Percentiles rank a stretch among this genome's conserved stretches.
phyloP scores from a whole-genome alignment of 2,797 vertebrate genomes.

The Delichon dasypus region DNA sequence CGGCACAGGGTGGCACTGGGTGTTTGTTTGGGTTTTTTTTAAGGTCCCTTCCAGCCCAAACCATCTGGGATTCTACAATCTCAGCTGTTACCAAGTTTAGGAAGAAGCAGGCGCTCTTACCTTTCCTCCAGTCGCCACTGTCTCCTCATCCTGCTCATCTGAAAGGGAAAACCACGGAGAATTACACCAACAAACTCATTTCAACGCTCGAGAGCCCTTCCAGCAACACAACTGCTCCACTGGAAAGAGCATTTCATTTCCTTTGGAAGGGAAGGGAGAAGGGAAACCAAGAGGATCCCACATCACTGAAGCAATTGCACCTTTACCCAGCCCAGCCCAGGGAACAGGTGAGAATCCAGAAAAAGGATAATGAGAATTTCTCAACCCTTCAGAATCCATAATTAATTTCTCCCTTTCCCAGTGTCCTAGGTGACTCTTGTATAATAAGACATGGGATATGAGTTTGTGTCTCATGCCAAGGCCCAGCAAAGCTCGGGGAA shows the following conservation, averaged over 20 bases:
- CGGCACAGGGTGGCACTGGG: accelerated
- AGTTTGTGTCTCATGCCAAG: not conserved
- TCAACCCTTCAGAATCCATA: not conserved
- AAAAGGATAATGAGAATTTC: not conserved
- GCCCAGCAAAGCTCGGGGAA: not conserved
- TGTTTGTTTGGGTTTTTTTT: accelerated
- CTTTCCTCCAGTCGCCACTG: slow-evolving; percentile 89
- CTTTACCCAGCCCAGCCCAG: not conserved
- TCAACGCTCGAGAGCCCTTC: not conserved
- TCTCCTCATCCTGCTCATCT: slow-evolving; percentile 97
- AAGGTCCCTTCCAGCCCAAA: not conserved
- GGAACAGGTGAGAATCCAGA: not conserved
- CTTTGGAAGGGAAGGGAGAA: not conserved
- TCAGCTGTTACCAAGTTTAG: not conserved
- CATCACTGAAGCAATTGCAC: not conserved
- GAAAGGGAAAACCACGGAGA: slow-evolving; percentile 35
- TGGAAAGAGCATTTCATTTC: not conserved
- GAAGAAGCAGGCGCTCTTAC: slow-evolving; percentile 67
- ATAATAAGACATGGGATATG: not conserved
- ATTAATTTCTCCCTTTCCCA: not conserved
- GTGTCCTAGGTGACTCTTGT: not conserved
- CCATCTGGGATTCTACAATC: not conserved
- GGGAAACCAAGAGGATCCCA: not conserved
- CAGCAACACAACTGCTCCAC: not conserved
- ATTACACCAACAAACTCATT: not conserved